Conservation (phyloP, 2,888 invertebrate genomes). For the Nesidiocoris tenuis region DNA sequence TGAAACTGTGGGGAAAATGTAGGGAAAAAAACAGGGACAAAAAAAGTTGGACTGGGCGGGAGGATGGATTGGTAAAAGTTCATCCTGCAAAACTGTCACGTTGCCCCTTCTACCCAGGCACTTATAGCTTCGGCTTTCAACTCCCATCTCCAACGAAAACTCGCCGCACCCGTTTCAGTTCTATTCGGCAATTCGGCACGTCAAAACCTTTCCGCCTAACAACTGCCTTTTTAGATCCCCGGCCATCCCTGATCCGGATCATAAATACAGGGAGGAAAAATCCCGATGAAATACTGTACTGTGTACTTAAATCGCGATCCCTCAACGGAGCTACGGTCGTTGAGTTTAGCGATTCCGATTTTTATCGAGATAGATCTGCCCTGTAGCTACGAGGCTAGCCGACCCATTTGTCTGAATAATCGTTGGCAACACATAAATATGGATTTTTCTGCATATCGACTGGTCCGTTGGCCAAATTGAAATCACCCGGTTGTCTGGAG, state of each 20-base stretch:
- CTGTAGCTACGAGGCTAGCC: no score
- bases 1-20: not conserved
- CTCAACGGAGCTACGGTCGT: no score
- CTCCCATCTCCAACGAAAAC: not conserved
- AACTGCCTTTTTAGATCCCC: not conserved
- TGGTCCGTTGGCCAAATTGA: no score
- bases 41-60: not conserved
- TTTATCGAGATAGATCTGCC: no score
- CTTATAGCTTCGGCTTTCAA: conserved; percentile 34
- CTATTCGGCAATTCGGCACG: not conserved
- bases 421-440: no score
- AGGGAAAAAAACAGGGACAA: conserved; percentile 1
- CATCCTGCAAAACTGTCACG: conserved; percentile 39
- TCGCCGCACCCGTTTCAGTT: not conserved
- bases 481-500: no score
- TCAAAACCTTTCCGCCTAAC: not conserved
- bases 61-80: conserved; percentile 35
- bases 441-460: no score
- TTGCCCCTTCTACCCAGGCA: conserved; percentile 10
- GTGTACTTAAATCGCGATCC: no score
- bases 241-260: not conserved
- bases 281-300: no score
- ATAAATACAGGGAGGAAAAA: not conserved
- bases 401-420: no score
- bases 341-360: no score